These are phyloP conservation scores for Numida meleagris DNA, from an alignment of 2,113 vertebrate genomes.

Conservation along the genomic window DNA sequence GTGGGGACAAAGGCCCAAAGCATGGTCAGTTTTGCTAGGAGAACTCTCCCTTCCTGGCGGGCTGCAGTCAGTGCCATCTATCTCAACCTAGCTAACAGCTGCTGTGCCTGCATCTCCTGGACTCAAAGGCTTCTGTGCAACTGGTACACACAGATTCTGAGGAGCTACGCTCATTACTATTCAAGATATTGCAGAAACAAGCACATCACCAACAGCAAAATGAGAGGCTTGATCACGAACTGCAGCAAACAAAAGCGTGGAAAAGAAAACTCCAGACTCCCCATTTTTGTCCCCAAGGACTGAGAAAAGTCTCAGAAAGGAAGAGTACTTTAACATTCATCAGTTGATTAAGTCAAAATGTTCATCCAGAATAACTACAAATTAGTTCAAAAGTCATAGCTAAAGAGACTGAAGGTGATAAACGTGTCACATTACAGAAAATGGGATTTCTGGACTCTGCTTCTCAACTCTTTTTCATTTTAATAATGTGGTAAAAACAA, in stretches of 20 bases:
- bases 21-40: background rate
- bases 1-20: background rate
- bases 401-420: background rate
- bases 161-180: too few species aligned
- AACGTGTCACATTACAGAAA: background rate
- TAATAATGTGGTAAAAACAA: background rate
- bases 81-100: background rate
- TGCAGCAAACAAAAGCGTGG: background rate
- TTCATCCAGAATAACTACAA: background rate
- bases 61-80: background rate
- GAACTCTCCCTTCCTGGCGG: background rate
- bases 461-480: background rate
- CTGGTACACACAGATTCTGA: background rate
- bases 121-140: background rate
- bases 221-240: background rate
- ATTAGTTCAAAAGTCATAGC: background rate
- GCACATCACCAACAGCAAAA: background rate
- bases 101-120: background rate
- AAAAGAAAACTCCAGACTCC: background rate
- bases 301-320: background rate
- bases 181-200: background rate
- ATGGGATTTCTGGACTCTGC: background rate
- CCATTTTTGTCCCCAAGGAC: background rate
- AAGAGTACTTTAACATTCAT: background rate
- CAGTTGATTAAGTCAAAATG: background rate